phyloP scores from a whole-genome alignment of 2,113 vertebrate species.

The Lontra canadensis region DNA sequence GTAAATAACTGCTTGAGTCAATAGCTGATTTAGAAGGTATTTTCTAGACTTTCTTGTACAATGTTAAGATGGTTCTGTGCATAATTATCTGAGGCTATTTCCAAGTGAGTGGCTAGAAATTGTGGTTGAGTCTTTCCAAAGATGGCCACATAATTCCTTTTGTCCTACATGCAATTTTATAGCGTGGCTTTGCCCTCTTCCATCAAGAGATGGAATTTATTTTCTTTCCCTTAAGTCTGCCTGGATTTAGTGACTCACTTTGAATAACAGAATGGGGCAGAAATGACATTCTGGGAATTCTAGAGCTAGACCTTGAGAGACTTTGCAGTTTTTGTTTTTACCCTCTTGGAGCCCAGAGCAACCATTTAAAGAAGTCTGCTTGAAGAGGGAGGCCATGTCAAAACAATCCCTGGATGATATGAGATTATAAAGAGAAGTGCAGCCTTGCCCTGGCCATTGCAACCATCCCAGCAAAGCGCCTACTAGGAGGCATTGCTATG shows the following conservation, averaged over 20 bases:
- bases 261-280: neutral
- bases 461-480: neutral
- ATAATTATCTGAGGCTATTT: neutral
- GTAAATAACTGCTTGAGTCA: neutral
- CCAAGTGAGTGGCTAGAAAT: neutral
- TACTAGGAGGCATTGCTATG: neutral
- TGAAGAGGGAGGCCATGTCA: neutral
- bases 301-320: neutral
- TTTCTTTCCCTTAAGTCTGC: neutral
- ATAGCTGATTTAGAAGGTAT: neutral
- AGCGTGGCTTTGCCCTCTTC: neutral
- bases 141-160: too few relatives aligned
- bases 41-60: neutral
- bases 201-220: neutral
- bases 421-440: neutral
- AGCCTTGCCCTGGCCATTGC: neutral
- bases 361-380: neutral
- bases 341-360: neutral
- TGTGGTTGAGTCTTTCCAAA: neutral
- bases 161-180: neutral
- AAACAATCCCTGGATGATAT: neutral
- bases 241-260: neutral
- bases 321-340: neutral
- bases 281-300: neutral
- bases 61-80: neutral